A percentile compares a stretch with the other conserved stretches of the same genome.
Conservation (phyloP, 2,888 invertebrate species). For the Drosophila mettleri region DNA sequence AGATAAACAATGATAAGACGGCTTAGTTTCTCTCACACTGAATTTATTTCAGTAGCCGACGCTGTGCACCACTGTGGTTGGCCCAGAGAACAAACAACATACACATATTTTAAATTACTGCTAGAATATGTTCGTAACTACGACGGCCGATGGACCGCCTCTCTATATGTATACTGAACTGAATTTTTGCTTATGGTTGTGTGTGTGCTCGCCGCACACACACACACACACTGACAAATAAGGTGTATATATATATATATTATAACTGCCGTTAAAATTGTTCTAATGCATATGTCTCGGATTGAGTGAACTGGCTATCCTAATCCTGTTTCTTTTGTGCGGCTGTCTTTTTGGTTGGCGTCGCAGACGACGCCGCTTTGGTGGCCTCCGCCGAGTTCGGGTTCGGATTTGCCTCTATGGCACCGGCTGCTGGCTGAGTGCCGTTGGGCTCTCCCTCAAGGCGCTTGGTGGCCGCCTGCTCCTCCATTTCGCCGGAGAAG, state of each 20-base stretch:
- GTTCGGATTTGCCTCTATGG: slow-evolving; percentile 48
- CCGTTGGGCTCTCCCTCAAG: slow-evolving; percentile 28
- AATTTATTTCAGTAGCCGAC: slow-evolving; percentile 69
- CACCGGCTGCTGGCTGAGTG: slow-evolving; percentile 31
- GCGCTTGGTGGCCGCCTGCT: slow-evolving; percentile 68
- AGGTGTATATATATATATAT: slow-evolving; percentile 18
- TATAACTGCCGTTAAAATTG: slow-evolving; percentile 46
- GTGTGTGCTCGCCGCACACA: slow-evolving; percentile 11
- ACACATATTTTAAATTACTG: slow-evolving; percentile 60
- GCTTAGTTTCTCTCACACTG: slow-evolving; percentile 57
- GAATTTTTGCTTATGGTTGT: slow-evolving; percentile 16
- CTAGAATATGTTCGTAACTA: slow-evolving; percentile 55
- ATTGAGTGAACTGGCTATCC: slow-evolving; percentile 23
- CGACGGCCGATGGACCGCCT: slow-evolving; percentile 22
- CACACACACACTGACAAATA: slow-evolving; percentile 7
- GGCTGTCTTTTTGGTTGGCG: slow-evolving; percentile 72
- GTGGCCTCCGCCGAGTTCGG: neutral
- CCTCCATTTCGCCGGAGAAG: slow-evolving; percentile 95
- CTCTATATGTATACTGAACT: slow-evolving; percentile 59
- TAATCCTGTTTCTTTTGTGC: slow-evolving; percentile 84
- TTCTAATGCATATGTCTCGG: slow-evolving; percentile 46
- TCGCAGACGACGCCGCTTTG: slow-evolving; percentile 24
- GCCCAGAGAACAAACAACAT: slow-evolving; percentile 58
- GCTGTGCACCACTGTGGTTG: slow-evolving; percentile 31
- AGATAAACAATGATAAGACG: slow-evolving; percentile 13